Conservation (phyloP, 2,888 invertebrate species). For the Lobophora halterata region DNA sequence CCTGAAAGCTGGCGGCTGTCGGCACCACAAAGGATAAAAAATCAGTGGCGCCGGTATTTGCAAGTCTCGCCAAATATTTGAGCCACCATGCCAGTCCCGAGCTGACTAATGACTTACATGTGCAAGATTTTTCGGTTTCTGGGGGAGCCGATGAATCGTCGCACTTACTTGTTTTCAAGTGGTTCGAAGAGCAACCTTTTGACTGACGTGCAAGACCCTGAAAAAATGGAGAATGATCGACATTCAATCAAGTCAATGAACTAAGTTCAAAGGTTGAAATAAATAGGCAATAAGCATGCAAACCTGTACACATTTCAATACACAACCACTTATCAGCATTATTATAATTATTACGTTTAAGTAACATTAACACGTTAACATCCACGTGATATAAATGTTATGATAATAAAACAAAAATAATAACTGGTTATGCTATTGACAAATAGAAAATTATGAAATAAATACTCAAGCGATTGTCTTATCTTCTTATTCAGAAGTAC, state of each 20-base stretch:
- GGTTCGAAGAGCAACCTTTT: conserved; percentile 35
- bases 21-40: conserved; percentile 50
- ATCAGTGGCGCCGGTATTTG: conserved; percentile 66
- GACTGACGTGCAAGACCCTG: conserved; percentile 2
- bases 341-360: too few species aligned
- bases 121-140: conserved; percentile 61
- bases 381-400: too few species aligned
- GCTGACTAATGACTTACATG: conserved; percentile 74
- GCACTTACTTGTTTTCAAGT: conserved; percentile 37
- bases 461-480: too few species aligned
- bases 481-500: too few species aligned
- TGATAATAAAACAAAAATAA: too few species aligned
- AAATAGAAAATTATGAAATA: too few species aligned
- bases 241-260: conserved; percentile 4
- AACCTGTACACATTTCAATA: too few species aligned
- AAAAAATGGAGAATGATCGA: conserved; percentile 9
- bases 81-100: conserved; percentile 49
- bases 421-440: too few species aligned
- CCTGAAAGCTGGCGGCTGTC: conserved; percentile 44
- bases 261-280: too few species aligned
- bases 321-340: too few species aligned
- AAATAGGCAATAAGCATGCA: too few species aligned
- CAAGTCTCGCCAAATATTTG: conserved; percentile 73
- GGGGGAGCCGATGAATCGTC: conserved; percentile 45
- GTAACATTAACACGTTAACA: too few species aligned